These are phyloP conservation scores for Camptogramma bilineatum DNA, from an alignment of 2,888 invertebrate species.

Conservation along the genomic window DNA sequence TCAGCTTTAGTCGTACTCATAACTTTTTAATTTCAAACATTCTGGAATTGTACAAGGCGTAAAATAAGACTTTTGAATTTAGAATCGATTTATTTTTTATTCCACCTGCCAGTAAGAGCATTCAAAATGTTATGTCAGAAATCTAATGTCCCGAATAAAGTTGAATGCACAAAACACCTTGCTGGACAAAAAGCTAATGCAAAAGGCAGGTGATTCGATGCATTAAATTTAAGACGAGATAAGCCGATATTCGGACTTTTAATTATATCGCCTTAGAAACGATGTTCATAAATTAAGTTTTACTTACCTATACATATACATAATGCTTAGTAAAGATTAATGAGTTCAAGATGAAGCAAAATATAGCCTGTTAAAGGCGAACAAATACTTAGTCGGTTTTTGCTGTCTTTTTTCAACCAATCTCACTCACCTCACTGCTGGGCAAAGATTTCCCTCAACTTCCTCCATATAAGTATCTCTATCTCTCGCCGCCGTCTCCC, in stretches of 20 bases:
- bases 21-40: neutral
- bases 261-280: slow-evolving; percentile 25
- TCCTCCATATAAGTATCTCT: too few relatives aligned
- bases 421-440: too few relatives aligned
- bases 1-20: neutral
- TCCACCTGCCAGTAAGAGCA: slow-evolving; percentile 19
- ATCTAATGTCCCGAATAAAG: slow-evolving; percentile 65
- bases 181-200: slow-evolving; percentile 68
- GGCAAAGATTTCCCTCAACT: too few relatives aligned
- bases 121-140: slow-evolving; percentile 38
- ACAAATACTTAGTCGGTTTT: too few relatives aligned
- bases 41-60: neutral
- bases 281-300: slow-evolving; percentile 23
- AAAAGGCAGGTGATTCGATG: slow-evolving; percentile 64
- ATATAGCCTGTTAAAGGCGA: too few relatives aligned
- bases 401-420: too few relatives aligned
- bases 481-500: too few relatives aligned
- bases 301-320: neutral
- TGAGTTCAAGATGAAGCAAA: neutral
- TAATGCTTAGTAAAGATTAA: neutral
- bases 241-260: slow-evolving; percentile 38
- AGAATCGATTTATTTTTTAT: slow-evolving; percentile 19
- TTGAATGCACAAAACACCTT: slow-evolving; percentile 64
- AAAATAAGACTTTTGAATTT: slow-evolving; percentile 13
- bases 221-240: slow-evolving; percentile 48